Percentiles rank a stretch among this genome's conserved stretches.
Evolutionary conservation across 1,140 invertebrate species (phyloP).

Genomic region (Babylonia areolata): DNA sequence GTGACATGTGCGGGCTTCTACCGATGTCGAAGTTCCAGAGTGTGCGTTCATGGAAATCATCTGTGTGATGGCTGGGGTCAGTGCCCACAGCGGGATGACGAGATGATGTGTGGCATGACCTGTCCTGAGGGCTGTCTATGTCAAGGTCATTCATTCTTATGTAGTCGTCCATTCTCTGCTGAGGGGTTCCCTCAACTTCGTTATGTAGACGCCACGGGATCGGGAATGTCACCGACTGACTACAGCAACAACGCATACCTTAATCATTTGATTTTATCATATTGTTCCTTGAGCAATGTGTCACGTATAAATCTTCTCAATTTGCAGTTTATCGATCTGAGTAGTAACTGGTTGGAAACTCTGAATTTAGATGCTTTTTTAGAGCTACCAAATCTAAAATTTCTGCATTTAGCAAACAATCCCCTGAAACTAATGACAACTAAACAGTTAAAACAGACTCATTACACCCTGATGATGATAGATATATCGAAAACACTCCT

Average conservation of each 20-base stretch:
- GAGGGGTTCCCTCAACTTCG: background rate
- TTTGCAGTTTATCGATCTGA: slow-evolving; percentile 25
- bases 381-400: slow-evolving; percentile 15
- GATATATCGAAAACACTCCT: background rate
- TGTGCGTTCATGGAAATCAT: background rate
- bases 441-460: background rate
- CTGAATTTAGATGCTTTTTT: background rate
- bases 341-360: slow-evolving; percentile 18
- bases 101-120: background rate
- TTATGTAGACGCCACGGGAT: background rate
- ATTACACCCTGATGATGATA: background rate
- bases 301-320: background rate
- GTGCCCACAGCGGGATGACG: background rate
- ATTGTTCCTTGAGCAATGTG: background rate
- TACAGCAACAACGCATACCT: background rate
- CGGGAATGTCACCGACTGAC: background rate
- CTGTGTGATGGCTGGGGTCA: background rate
- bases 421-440: background rate
- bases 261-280: background rate
- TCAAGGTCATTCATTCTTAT: background rate
- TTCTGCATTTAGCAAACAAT: slow-evolving; percentile 32
- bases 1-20: background rate
- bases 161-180: background rate
- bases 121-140: background rate
- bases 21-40: background rate